Evolutionary conservation across 2,113 vertebrate genomes (phyloP), one percentile per base, ranked within the genome.

Genomic region (Zosterops borbonicus): DNA sequence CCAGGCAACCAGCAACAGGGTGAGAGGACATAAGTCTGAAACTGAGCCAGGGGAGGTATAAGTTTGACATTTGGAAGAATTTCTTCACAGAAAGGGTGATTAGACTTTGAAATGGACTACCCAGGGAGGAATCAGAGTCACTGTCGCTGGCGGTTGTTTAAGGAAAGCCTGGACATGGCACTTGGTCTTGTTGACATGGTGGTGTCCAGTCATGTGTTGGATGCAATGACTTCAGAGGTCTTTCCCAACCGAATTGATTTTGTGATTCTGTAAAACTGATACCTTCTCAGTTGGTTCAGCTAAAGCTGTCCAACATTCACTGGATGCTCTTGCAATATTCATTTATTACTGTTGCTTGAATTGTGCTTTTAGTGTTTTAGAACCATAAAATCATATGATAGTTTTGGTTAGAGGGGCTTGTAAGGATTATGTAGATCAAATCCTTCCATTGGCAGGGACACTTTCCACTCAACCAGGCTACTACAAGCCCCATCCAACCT

Each of bases 271-370:
- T 53, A 49, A 86, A 73, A 42, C 10, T 49, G 25, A 17, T 14
- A 31, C 41, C 46, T 65, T 44, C 20, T 73, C 8, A 0, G 1
- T 12, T 62, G 11, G 33, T 68, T 69, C 41, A 80, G 4, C 6
- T 44, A 44, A 70, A 56, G 11, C 9, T 42, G 2, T 55, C 12
- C 42, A 28, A 37, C 4, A 18, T 4, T 44, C 19, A 27, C 17
- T 33, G 28, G 12, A 12, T 3, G 0, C 3, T 67, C 9, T 42
- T 55, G 6, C 0, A 2, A 35, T 33, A 14, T 3, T 69, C 0
- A 0, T 49, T 58, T 60, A 37, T 39, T 68, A 28, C 11, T 63
- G 7, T 35, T 63, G 2, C 5, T 59, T 74, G 2, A 9, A 23
- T 37, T 25, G 7, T 2, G 0, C 18, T 83, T 5, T 42, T 75